These are phyloP conservation scores for Hirundichthys speculiger DNA, from an alignment of 2,113 vertebrate species.

Conservation along the genomic window DNA sequence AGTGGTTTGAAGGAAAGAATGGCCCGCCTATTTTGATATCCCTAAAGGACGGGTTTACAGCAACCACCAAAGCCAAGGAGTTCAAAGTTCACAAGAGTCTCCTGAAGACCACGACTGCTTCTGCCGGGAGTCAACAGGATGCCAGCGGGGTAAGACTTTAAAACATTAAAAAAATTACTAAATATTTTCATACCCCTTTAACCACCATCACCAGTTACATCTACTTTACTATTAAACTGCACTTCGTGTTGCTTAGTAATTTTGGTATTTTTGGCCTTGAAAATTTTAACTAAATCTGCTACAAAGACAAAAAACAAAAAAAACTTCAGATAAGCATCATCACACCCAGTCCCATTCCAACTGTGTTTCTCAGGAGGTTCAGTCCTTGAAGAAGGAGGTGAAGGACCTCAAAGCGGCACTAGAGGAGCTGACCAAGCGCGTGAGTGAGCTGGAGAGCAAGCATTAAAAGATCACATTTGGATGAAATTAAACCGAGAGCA, in stretches of 20 bases:
- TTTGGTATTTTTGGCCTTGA: too few relatives aligned
- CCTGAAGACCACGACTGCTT: slow-evolving; percentile 70
- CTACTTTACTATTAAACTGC: too few relatives aligned
- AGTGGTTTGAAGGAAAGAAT: slow-evolving; percentile 87
- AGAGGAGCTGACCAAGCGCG: slow-evolving; percentile 81
- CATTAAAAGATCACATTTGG: slow-evolving; percentile 48
- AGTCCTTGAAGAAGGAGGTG: slow-evolving; percentile 83
- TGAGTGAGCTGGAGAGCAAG: slow-evolving; percentile 82
- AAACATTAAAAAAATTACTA: too few relatives aligned
- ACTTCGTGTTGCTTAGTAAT: too few relatives aligned
- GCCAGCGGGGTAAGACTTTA: slow-evolving; percentile 54
- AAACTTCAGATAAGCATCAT: neutral
- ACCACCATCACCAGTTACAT: too few relatives aligned
- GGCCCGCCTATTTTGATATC: slow-evolving; percentile 86
- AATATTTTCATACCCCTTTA: too few relatives aligned
- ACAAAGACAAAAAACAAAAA: neutral
- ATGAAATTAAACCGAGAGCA: slow-evolving; percentile 2
- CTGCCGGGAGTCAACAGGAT: slow-evolving; percentile 38
- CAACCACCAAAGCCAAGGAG: slow-evolving; percentile 86
- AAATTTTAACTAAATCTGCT: too few relatives aligned
- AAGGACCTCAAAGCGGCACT: slow-evolving; percentile 80
- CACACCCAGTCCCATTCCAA: neutral
- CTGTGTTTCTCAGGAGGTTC: slow-evolving; percentile 69
- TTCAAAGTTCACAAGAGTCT: slow-evolving; percentile 90
- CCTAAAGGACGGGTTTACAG: slow-evolving; percentile 85